Conservation (phyloP, 2,888 invertebrate species). For the Andrena praecox region DNA sequence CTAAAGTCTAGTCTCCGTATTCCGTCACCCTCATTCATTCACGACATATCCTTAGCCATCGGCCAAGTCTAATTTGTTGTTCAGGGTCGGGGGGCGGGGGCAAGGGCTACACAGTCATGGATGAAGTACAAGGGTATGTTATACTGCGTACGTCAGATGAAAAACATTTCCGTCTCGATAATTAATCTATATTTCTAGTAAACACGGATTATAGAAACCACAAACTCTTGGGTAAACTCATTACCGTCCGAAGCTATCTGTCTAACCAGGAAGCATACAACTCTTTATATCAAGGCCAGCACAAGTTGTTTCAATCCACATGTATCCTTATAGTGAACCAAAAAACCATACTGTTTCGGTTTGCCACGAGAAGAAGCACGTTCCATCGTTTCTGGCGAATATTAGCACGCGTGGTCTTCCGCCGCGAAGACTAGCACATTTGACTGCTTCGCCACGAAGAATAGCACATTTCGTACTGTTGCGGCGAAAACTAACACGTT, state of each 20-base stretch:
- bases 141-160: conserved; percentile 47
- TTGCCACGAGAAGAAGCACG: too few relatives aligned
- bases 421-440: too few relatives aligned
- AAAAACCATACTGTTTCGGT: background rate
- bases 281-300: conserved; percentile 15
- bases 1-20: conserved; percentile 22
- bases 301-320: conserved; percentile 11
- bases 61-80: conserved; percentile 41
- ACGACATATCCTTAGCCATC: conserved; percentile 43
- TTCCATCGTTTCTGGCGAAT: too few relatives aligned
- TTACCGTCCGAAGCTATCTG: conserved; percentile 30
- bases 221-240: conserved; percentile 27
- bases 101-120: conserved; percentile 36
- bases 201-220: conserved; percentile 21
- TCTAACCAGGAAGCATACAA: conserved; percentile 34
- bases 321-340: conserved; percentile 2
- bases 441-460: too few relatives aligned
- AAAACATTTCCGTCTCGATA: conserved; percentile 36
- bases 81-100: conserved; percentile 12
- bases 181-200: conserved; percentile 22
- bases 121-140: conserved; percentile 56
- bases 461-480: too few relatives aligned
- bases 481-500: too few relatives aligned
- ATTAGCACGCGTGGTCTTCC: too few relatives aligned
- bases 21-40: conserved; percentile 52